Percentiles rank a stretch among this genome's conserved stretches.
phyloP scores from a whole-genome alignment of 2,888 invertebrate species.

The Encarsia formosa region DNA sequence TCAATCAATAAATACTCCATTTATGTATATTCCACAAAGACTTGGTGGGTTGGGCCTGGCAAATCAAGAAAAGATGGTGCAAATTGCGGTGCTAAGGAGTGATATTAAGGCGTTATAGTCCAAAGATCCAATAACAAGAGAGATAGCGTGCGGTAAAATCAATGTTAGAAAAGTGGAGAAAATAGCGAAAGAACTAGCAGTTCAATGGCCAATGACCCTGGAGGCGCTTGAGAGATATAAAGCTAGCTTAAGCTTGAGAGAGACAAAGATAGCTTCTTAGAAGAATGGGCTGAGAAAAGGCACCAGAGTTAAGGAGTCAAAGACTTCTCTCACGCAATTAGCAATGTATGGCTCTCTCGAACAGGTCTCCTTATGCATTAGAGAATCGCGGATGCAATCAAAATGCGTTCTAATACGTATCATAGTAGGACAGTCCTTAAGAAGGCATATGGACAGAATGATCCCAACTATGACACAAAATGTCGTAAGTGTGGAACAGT shows the following conservation, averaged over 20 bases:
- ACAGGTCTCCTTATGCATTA: background rate
- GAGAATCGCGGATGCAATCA: conserved; percentile 1
- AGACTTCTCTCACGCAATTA: background rate
- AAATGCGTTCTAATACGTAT: background rate
- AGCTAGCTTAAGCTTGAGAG: background rate
- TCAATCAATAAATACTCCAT: background rate
- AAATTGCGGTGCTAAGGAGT: background rate
- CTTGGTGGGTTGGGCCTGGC: background rate
- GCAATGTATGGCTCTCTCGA: background rate
- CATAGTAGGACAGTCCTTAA: background rate
- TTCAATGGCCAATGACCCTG: background rate
- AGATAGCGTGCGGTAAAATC: too few species aligned
- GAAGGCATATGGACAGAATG: background rate
- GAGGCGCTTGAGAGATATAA: background rate
- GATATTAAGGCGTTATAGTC: background rate
- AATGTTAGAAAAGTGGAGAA: background rate
- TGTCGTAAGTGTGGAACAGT: conserved; percentile 3
- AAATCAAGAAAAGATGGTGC: background rate
- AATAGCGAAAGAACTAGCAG: background rate
- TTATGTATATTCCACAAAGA: background rate
- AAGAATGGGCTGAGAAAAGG: conserved; percentile 1
- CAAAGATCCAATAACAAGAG: background rate
- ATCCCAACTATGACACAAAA: background rate
- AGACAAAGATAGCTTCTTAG: background rate
- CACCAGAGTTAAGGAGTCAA: conserved; percentile 17